These are phyloP conservation scores for Galagoides demidoff DNA, from an alignment of 2,797 vertebrate genomes.

Conservation along the genomic window DNA sequence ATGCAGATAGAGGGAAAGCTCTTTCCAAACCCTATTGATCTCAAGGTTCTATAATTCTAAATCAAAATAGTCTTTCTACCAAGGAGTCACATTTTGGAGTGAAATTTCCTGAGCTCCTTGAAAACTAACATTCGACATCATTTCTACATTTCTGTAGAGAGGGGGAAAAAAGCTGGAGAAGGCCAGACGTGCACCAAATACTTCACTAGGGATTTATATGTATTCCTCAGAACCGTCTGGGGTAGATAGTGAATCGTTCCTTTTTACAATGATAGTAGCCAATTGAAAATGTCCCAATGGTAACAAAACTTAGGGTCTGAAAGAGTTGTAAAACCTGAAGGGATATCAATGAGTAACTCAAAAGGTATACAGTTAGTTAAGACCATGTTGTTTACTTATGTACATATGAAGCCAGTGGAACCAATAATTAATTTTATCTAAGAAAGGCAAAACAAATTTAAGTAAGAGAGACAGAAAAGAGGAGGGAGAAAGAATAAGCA, in stretches of 20 bases:
- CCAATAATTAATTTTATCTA: neutral
- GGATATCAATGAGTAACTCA: neutral
- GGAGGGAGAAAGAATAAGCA: neutral
- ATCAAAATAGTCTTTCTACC: neutral
- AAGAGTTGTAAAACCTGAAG: neutral
- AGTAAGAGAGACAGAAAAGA: neutral
- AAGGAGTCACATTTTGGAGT: neutral
- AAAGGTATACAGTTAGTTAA: neutral
- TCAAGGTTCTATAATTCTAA: neutral
- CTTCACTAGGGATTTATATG: neutral
- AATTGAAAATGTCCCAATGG: neutral
- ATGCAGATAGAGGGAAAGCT: neutral
- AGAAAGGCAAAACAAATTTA: neutral
- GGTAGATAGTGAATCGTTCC: neutral
- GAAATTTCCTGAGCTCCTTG: neutral
- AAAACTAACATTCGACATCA: neutral
- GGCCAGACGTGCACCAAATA: neutral
- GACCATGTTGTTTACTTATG: neutral
- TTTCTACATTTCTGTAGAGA: constrained; percentile 19
- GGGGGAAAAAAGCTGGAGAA: neutral
- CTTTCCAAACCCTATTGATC: neutral
- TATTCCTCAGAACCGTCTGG: neutral
- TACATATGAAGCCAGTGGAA: neutral
- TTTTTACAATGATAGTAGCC: neutral
- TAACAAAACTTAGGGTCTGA: neutral